These are phyloP conservation scores for Mionectes macconnelli DNA, from an alignment of 2,113 vertebrate genomes.

Conservation along the genomic window DNA sequence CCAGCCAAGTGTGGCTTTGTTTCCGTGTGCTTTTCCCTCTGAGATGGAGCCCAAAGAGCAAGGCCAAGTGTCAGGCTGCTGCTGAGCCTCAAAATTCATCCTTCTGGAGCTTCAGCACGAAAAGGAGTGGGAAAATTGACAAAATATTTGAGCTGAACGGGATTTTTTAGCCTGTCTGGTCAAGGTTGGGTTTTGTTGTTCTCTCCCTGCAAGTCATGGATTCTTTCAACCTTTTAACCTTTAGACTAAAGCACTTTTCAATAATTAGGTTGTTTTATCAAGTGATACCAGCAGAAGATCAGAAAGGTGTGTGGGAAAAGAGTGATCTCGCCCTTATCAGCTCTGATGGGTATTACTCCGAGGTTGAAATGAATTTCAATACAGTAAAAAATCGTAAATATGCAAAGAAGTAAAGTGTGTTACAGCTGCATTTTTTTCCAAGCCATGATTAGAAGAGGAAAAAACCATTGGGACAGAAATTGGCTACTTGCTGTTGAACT, in stretches of 20 bases:
- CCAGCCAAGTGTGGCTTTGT: slow-evolving; percentile 1
- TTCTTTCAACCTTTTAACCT: neutral
- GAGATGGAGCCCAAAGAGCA: neutral
- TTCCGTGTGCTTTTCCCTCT: neutral
- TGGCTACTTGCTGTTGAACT: neutral
- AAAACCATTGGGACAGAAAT: neutral
- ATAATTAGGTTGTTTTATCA: neutral
- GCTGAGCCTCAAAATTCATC: neutral
- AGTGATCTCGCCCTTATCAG: neutral
- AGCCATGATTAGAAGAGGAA: neutral
- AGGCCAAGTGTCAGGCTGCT: neutral
- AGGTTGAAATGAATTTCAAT: neutral
- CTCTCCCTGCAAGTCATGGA: neutral
- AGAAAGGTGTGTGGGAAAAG: neutral
- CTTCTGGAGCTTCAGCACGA: neutral
- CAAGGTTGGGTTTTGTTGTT: neutral
- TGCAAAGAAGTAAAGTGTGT: neutral
- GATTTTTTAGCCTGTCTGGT: neutral
- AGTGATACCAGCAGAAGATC: neutral
- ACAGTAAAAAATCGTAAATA: neutral
- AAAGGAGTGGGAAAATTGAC: neutral
- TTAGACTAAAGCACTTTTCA: neutral
- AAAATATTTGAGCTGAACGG: neutral
- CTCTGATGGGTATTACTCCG: neutral
- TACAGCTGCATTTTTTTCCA: neutral